A percentile compares a stretch with the other conserved stretches of the same genome.
phyloP scores from a whole-genome alignment of 2,888 invertebrate species.

The Hypomecis punctinalis region DNA sequence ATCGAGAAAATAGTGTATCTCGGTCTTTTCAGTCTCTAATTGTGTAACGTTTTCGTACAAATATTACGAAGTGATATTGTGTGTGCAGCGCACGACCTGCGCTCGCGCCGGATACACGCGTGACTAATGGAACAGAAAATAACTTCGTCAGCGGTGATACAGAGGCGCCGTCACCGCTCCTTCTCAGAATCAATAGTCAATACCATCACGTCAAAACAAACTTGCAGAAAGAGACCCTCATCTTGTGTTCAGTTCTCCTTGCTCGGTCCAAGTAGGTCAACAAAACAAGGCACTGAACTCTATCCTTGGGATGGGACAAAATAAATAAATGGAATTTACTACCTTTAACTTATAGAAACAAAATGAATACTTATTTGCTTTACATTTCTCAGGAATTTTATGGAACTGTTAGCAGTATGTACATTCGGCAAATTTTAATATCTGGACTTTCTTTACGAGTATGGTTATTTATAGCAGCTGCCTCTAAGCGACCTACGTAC shows the following conservation, averaged over 20 bases:
- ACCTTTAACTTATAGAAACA: background rate
- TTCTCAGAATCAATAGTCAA: slow-evolving; percentile 76
- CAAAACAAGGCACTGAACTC: slow-evolving; percentile 3
- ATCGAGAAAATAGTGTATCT: slow-evolving; percentile 22
- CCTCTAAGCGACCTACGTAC: background rate
- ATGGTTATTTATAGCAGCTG: slow-evolving; percentile 11
- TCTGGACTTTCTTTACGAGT: background rate
- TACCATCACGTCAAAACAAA: slow-evolving; percentile 37
- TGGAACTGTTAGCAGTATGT: slow-evolving; percentile 1
- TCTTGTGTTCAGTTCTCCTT: slow-evolving; percentile 14
- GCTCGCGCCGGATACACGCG: slow-evolving; percentile 80
- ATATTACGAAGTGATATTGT: slow-evolving; percentile 39
- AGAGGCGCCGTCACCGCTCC: slow-evolving; percentile 74
- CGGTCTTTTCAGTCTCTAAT: slow-evolving; percentile 21
- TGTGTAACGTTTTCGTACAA: slow-evolving; percentile 33
- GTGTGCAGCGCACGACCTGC: slow-evolving; percentile 60
- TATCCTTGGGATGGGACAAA: slow-evolving; percentile 13
- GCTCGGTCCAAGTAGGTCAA: slow-evolving; percentile 24
- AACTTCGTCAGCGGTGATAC: slow-evolving; percentile 83
- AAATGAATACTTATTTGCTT: slow-evolving; percentile 6
- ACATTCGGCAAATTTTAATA: background rate
- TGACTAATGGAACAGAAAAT: slow-evolving; percentile 84
- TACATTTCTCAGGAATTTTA: background rate
- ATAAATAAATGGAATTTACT: background rate
- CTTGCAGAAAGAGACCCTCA: slow-evolving; percentile 12